Evolutionary conservation across 2,797 vertebrate genomes (phyloP).

Genomic region (Anabacerthia variegaticeps): DNA sequence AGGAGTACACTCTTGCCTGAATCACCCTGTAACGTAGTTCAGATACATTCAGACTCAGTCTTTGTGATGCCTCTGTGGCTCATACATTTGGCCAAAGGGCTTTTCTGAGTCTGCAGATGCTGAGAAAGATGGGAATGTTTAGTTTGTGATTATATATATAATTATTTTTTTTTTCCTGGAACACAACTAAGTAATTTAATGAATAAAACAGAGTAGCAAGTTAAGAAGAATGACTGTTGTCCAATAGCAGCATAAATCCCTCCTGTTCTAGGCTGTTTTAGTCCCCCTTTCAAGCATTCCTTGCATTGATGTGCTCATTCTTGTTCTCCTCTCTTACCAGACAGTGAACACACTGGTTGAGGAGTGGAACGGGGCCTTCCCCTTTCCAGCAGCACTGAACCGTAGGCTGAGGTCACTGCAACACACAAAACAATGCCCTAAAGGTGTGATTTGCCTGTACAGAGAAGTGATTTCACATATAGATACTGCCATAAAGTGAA

Average conservation of each 20-base stretch:
- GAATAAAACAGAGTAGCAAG: not conserved
- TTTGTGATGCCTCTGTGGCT: not conserved
- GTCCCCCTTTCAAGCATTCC: not conserved
- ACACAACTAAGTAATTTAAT: not conserved
- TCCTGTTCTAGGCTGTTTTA: not conserved
- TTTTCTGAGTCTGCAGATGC: not conserved
- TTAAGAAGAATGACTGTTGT: not conserved
- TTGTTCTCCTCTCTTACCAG: not conserved
- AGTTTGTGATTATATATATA: not conserved
- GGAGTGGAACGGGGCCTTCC: not conserved
- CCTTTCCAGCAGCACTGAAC: not conserved
- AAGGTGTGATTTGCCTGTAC: not conserved
- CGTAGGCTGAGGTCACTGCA: not conserved
- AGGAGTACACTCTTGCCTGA: not conserved
- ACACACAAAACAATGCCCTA: accelerated
- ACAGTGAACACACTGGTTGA: not conserved
- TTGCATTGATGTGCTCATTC: not conserved
- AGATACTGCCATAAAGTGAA: not conserved
- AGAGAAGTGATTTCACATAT: not conserved
- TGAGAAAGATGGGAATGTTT: not conserved
- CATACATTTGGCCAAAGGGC: not conserved
- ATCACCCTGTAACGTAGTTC: accelerated
- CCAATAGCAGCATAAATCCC: not conserved
- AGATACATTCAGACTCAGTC: accelerated
- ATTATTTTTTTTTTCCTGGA: not conserved